Percentiles rank a stretch among this genome's conserved stretches.
phyloP scores from a whole-genome alignment of 2,113 vertebrate species.

The Oryzias melastigma region DNA sequence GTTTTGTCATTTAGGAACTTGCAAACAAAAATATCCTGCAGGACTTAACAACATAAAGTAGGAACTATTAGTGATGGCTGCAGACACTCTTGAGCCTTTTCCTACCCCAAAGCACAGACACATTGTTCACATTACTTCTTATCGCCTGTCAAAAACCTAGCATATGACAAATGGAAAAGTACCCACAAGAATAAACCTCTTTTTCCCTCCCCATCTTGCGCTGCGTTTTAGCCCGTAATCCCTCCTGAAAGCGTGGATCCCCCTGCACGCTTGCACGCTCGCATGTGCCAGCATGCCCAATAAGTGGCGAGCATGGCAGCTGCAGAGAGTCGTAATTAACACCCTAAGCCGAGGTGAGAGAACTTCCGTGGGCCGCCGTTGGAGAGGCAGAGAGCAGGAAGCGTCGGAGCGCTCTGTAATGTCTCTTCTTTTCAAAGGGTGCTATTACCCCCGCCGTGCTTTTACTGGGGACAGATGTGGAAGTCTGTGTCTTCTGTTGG shows the following conservation, averaged over 20 bases:
- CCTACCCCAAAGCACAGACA: constrained; percentile 14
- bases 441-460: constrained; percentile 67
- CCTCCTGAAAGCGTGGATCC: constrained; percentile 65
- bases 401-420: constrained; percentile 66
- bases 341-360: constrained; percentile 73
- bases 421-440: constrained; percentile 63
- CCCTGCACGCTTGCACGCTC: constrained; percentile 24
- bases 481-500: constrained; percentile 65
- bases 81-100: constrained; percentile 1
- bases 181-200: constrained; percentile 44
- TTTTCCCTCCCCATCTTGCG: constrained; percentile 21
- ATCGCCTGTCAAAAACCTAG: constrained; percentile 23
- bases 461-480: constrained; percentile 80
- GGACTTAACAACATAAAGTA: neutral
- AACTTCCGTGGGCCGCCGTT: constrained; percentile 58
- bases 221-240: constrained; percentile 61
- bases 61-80: neutral
- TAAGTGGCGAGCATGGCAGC: constrained; percentile 66
- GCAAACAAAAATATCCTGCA: constrained; percentile 19
- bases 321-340: constrained; percentile 75
- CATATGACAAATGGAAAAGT: constrained; percentile 39
- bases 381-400: constrained; percentile 68
- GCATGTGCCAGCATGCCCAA: constrained; percentile 69
- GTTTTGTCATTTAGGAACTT: constrained; percentile 24
- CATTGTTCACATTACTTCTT: constrained; percentile 14